Evolutionary conservation across 2,113 vertebrate species (phyloP).

Genomic region (Dasyornis broadbenti): DNA sequence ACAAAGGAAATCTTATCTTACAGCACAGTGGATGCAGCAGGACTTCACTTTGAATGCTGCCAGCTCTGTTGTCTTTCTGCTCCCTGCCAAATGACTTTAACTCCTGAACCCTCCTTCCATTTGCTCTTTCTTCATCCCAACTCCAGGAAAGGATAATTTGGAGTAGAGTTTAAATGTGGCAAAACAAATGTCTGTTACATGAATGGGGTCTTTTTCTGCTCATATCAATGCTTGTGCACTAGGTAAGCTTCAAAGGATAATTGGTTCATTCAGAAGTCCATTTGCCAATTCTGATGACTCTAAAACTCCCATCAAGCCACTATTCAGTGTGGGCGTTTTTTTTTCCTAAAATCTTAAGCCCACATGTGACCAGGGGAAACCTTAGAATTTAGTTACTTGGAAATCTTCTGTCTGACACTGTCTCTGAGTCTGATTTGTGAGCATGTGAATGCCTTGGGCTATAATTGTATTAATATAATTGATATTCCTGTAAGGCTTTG

Average conservation of each 20-base stretch:
- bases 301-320: neutral
- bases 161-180: neutral
- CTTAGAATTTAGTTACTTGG: neutral
- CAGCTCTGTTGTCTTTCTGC: neutral
- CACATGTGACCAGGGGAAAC: rapidly evolving
- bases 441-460: neutral
- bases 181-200: rapidly evolving
- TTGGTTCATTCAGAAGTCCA: neutral
- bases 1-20: neutral
- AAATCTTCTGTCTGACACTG: neutral
- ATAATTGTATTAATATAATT: neutral
- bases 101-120: neutral
- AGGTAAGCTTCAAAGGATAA: neutral
- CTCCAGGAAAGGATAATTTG: neutral
- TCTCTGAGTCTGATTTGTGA: neutral
- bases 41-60: neutral
- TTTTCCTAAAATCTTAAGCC: neutral
- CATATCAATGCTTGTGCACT: neutral
- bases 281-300: neutral
- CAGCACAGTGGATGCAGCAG: neutral
- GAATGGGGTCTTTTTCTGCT: neutral
- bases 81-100: neutral
- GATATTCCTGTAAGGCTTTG: neutral
- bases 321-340: neutral
- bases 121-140: neutral